Conservation (phyloP, 2,113 vertebrate species). For the Rhabdomys dilectus region DNA sequence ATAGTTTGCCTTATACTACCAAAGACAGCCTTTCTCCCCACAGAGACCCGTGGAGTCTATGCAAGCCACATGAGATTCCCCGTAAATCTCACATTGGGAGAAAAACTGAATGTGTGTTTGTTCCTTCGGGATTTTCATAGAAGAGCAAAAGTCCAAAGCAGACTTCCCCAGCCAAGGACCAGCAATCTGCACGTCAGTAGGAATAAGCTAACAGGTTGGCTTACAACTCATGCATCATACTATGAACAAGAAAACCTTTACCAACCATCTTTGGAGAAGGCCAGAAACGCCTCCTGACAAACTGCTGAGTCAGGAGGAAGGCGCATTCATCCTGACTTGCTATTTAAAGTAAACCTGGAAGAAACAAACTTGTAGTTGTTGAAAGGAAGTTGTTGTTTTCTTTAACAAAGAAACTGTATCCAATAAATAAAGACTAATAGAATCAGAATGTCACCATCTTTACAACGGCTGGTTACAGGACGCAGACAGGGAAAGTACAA, state of each 20-base stretch:
- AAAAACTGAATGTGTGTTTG: constrained; percentile 1
- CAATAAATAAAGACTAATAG: constrained; percentile 57
- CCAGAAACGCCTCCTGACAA: constrained; percentile 20
- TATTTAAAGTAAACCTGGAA: constrained; percentile 46
- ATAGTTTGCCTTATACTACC: background rate
- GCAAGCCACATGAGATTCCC: background rate
- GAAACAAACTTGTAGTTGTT: constrained; percentile 42
- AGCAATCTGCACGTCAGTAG: background rate
- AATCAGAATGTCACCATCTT: constrained; percentile 51
- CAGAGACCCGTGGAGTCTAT: background rate
- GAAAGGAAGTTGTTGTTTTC: constrained; percentile 55
- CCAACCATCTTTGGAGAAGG: background rate
- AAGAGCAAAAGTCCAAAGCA: background rate
- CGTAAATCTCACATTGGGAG: background rate
- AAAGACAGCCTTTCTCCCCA: background rate
- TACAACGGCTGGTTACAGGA: constrained; percentile 32
- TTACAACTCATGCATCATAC: background rate
- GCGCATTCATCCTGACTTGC: background rate
- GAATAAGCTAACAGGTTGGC: background rate
- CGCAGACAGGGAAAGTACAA: constrained; percentile 34
- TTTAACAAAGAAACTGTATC: constrained; percentile 48
- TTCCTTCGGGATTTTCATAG: background rate
- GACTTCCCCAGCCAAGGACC: background rate
- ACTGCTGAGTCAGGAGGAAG: background rate
- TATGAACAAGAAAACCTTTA: background rate